Conservation (phyloP, 2,797 vertebrate species). For the Leptatherina wallacei region DNA sequence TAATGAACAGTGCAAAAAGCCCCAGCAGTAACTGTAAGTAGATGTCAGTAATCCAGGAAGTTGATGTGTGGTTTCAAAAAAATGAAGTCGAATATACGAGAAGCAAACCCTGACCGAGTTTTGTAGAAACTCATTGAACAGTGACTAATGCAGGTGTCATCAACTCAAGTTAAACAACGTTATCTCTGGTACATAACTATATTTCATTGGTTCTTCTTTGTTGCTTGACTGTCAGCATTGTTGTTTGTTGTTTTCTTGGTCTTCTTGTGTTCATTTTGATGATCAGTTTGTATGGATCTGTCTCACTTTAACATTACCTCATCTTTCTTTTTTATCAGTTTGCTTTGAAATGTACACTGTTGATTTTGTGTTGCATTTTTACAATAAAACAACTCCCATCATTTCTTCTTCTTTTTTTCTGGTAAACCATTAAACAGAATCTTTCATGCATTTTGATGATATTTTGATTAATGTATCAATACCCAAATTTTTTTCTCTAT, state of each 20-base stretch:
- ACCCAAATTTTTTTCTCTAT: not conserved
- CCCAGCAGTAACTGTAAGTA: slow-evolving; percentile 22
- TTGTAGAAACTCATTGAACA: not conserved
- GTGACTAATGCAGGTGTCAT: not conserved
- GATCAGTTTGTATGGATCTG: not conserved
- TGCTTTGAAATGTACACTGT: not conserved
- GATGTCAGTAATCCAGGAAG: slow-evolving; percentile 56
- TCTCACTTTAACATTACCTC: not conserved
- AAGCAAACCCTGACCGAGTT: not conserved
- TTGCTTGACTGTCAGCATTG: not conserved
- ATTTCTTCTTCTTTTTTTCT: not conserved
- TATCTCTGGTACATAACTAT: not conserved
- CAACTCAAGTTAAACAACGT: not conserved
- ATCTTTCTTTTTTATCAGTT: not conserved
- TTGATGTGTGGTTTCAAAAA: slow-evolving; percentile 43
- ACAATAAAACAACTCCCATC: not conserved
- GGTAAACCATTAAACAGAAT: not conserved
- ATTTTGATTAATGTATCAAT: not conserved
- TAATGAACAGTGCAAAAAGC: slow-evolving; percentile 15
- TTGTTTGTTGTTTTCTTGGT: not conserved
- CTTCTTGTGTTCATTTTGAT: not conserved
- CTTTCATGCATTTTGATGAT: not conserved
- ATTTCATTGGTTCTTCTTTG: not conserved
- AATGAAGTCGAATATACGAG: not conserved
- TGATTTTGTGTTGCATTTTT: not conserved